Percentiles rank a stretch among this genome's conserved stretches.
Evolutionary conservation across 2,888 invertebrate species (phyloP).

Genomic region (Hydraecia micacea): DNA sequence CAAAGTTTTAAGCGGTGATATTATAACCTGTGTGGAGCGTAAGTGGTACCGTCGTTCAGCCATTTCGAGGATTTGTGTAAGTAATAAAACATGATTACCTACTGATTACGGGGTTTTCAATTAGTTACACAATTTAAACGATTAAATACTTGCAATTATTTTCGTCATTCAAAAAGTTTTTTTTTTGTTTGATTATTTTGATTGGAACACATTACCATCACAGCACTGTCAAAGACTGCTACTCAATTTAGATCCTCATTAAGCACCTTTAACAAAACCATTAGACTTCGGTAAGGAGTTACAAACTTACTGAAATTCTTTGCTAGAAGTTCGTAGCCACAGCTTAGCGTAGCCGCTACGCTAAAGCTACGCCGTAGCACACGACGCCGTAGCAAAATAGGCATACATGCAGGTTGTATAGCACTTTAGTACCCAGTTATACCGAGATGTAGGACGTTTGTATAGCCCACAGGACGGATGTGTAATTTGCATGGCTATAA

Average conservation of each 20-base stretch:
- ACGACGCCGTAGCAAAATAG: slow-evolving; percentile 26
- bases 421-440: slow-evolving; percentile 21
- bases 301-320: background rate
- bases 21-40: slow-evolving; percentile 29
- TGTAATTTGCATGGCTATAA: slow-evolving; percentile 81
- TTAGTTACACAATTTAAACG: background rate
- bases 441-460: slow-evolving; percentile 36
- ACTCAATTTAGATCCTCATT: background rate
- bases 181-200: background rate
- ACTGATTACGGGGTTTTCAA: background rate
- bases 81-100: slow-evolving; percentile 18
- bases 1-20: slow-evolving; percentile 52
- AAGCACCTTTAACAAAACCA: background rate
- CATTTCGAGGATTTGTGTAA: slow-evolving; percentile 16
- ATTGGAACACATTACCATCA: background rate
- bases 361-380: slow-evolving; percentile 28
- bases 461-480: slow-evolving; percentile 71
- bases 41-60: slow-evolving; percentile 20
- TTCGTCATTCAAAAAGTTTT: background rate
- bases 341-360: slow-evolving; percentile 24
- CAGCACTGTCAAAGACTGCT: background rate
- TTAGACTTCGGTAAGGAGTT: background rate
- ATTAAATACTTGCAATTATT: background rate
- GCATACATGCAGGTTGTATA: slow-evolving; percentile 9
- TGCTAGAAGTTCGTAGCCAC: background rate